A percentile compares a stretch with the other conserved stretches of the same genome.
Evolutionary conservation across 1,140 invertebrate species (phyloP).

Genomic region (Saccostrea echinata): DNA sequence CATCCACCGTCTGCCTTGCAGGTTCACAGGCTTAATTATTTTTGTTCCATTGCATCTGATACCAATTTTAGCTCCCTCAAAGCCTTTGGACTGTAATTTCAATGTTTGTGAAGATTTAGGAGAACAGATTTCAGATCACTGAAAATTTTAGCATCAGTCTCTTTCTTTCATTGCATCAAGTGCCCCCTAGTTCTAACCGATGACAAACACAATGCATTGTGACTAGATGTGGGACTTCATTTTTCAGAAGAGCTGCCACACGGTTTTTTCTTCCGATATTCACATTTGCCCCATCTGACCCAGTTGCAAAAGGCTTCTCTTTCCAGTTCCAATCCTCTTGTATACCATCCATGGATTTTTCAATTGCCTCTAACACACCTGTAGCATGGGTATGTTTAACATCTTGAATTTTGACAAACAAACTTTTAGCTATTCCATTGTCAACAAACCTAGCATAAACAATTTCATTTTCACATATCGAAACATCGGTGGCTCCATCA

Average conservation of each 20-base stretch:
- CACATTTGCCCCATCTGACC: conserved; percentile 44
- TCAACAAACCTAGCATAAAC: conserved; percentile 26
- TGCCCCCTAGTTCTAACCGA: conserved; percentile 33
- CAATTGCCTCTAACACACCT: conserved; percentile 34
- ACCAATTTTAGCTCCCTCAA: conserved; percentile 29
- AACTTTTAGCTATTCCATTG: conserved; percentile 19
- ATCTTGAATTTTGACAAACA: conserved; percentile 17
- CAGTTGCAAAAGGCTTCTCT: conserved; percentile 29
- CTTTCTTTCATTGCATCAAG: conserved; percentile 25
- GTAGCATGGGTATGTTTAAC: conserved; percentile 48
- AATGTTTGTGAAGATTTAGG: conserved; percentile 38
- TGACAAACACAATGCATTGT: conserved; percentile 24
- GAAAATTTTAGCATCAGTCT: conserved; percentile 20
- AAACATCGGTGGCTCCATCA: conserved; percentile 37
- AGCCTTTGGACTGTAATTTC: conserved; percentile 41
- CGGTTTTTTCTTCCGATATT: conserved; percentile 38
- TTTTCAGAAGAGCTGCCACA: neutral
- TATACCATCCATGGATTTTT: conserved; percentile 3
- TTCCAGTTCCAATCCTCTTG: neutral
- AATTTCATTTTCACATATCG: conserved; percentile 38
- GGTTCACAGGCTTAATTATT: conserved; percentile 13
- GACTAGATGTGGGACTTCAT: conserved; percentile 11
- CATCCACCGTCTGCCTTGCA: conserved; percentile 42
- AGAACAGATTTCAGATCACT: neutral
- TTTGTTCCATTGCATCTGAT: conserved; percentile 42